phyloP scores from a whole-genome alignment of 2,888 invertebrate genomes.

The Nemotelus pantherinus region DNA sequence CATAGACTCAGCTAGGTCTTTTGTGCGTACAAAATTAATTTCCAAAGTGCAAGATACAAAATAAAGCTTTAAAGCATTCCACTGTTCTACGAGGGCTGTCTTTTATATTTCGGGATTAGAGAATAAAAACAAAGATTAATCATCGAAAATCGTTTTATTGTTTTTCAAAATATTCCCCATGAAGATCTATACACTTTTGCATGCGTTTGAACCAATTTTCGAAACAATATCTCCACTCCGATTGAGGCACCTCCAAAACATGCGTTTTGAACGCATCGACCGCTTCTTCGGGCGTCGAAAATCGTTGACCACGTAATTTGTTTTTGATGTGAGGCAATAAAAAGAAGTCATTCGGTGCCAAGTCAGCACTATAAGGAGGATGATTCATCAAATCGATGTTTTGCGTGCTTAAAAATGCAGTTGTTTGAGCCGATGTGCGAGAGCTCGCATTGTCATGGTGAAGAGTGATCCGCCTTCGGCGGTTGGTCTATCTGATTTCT shows the following conservation, averaged over 20 bases:
- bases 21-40: too few species aligned
- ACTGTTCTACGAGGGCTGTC: neutral
- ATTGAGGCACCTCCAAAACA: constrained; percentile 47
- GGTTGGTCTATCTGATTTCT: constrained; percentile 51
- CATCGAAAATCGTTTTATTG: neutral
- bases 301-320: constrained; percentile 34
- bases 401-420: neutral
- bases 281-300: constrained; percentile 46
- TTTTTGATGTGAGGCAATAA: constrained; percentile 27
- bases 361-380: neutral
- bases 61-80: too few species aligned
- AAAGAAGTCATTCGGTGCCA: constrained; percentile 28
- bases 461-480: constrained; percentile 44
- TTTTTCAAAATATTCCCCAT: constrained; percentile 43
- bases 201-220: constrained; percentile 44
- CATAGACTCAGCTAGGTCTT: too few species aligned
- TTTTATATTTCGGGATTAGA: too few species aligned
- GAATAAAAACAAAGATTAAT: too few species aligned
- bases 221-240: constrained; percentile 25
- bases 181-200: constrained; percentile 46
- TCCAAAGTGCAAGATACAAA: too few species aligned
- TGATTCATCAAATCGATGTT: constrained; percentile 30
- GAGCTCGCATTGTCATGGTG: constrained; percentile 46
- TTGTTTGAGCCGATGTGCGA: constrained; percentile 32
- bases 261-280: constrained; percentile 47